Evolutionary conservation across 2,113 vertebrate genomes (phyloP).

Genomic region (Hyperoodon ampullatus): DNA sequence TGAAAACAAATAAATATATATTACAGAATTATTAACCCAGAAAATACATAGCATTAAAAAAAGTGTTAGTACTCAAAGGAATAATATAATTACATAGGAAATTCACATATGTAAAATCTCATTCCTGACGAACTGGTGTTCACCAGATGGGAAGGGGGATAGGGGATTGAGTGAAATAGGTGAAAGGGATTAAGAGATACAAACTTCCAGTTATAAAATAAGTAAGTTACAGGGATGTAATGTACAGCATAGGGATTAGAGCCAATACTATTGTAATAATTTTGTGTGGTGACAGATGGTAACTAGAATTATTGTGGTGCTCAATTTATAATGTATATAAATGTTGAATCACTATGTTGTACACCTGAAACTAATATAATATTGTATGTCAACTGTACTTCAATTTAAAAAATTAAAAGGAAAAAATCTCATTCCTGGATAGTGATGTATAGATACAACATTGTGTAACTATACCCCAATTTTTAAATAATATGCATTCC

Average conservation of each 20-base stretch:
- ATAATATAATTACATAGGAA: neutral
- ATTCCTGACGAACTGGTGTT: neutral
- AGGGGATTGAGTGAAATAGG: neutral
- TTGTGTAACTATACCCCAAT: neutral
- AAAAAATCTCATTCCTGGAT: neutral
- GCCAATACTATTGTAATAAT: neutral
- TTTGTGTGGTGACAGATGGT: neutral
- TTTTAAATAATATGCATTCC: neutral
- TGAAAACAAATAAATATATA: neutral
- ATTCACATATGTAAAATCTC: neutral
- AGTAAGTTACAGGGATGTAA: neutral
- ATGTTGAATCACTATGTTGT: neutral
- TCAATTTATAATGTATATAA: neutral
- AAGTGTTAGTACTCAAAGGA: neutral
- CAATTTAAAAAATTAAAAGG: neutral
- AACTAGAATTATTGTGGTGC: neutral
- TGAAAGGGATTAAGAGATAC: neutral
- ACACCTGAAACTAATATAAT: neutral
- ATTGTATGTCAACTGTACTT: neutral
- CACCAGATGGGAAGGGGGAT: neutral
- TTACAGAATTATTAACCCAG: neutral
- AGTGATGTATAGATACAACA: neutral
- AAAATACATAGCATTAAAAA: neutral
- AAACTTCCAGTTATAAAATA: neutral
- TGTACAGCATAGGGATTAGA: neutral